Evolutionary conservation across 2,113 vertebrate genomes (phyloP), one percentile per base, ranked within the genome.

Genomic region (Daphoenositta chrysoptera): DNA sequence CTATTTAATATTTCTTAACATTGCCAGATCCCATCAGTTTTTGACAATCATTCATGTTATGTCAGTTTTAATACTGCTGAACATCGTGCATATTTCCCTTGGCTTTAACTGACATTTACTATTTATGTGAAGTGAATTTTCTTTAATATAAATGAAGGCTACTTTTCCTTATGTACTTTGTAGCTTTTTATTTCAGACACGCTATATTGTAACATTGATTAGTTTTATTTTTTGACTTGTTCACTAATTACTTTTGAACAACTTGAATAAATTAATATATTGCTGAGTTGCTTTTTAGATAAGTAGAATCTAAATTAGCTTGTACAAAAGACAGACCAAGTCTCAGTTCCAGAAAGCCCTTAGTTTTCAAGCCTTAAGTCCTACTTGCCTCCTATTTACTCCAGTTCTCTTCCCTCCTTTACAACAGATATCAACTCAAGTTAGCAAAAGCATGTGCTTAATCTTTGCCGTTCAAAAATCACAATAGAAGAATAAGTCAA

Each of bases 1-100:
- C 56, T 90, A 44, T 86, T 90, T 83, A 86, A 88, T 94, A 81
- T 87, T 96, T 91, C 92, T 92, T 92, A 79, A 57, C 70, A 48
- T 58, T 78, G 37, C 88, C 85, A 96, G 68, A 78, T 75, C 35
- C n/a, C 79, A 83, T 86, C 85, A 77, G 40, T 48, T 93, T 95
- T 92, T 96, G 83, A 92, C 88, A 94, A 60, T 91, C 75, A 75
- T 93, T 96, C 68, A 75, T 77, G 79, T 93, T 83, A 68, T 93
- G 92, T 83, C 92, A 97, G 50, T 90, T 95, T 90, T 93, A 93
- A 83, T 78, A 64, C 60, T 90, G 39, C 71, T 93, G 72, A 97
- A 78, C 79, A 68, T 8, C 3, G 17, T 75, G 54, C 27, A 75
- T 63, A 91, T 92, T 96, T 96, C 82, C 85, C 58, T 93, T 86